A percentile compares a stretch with the other conserved stretches of the same genome.
Conservation (phyloP, 2,797 vertebrate species). For the Lepus oiostolus region DNA sequence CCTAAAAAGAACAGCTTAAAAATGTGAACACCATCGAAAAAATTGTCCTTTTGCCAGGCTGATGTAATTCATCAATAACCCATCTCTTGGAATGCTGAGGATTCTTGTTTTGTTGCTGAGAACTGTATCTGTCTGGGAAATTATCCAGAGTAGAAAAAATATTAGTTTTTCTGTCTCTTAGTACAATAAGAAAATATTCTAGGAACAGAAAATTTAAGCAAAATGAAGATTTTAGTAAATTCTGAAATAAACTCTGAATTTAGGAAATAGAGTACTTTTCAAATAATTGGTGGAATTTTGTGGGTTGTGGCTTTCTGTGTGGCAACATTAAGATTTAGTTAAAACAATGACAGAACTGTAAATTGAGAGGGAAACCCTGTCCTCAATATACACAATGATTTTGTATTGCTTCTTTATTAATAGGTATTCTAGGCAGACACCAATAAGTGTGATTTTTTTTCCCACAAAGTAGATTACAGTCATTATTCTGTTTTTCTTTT, state of each 20-base stretch:
- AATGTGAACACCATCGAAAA: conserved; percentile 21
- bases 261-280: conserved; percentile 46
- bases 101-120: neutral
- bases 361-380: neutral
- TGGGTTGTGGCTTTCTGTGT: neutral
- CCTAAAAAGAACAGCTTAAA: neutral
- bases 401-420: neutral
- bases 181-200: neutral
- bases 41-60: neutral
- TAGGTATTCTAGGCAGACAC: neutral
- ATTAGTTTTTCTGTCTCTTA: neutral
- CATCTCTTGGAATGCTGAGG: neutral
- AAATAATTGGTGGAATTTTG: neutral
- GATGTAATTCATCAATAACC: conserved; percentile 11
- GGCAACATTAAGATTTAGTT: neutral
- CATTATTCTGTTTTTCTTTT: neutral
- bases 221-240: conserved; percentile 15
- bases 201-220: neutral
- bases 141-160: conserved; percentile 1
- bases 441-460: neutral
- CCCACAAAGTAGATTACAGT: neutral
- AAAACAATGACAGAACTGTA: neutral
- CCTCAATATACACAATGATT: neutral
- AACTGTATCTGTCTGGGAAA: neutral
- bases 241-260: neutral